Percentiles rank a stretch among this genome's conserved stretches.
phyloP scores from a whole-genome alignment of 1,140 invertebrate genomes.

The Dolichoris vasculosae region DNA sequence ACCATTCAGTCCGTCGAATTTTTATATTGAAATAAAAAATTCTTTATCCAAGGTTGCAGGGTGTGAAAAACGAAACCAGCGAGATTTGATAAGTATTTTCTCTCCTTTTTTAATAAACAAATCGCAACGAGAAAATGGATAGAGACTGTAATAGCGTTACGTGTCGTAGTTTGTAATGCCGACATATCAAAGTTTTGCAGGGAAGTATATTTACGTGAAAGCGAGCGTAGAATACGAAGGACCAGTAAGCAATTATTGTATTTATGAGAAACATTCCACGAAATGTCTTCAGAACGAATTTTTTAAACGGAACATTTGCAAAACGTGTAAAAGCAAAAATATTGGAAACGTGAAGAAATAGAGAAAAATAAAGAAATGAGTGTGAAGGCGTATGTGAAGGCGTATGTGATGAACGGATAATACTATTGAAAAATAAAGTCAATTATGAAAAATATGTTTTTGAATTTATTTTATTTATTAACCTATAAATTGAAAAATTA shows the following conservation, averaged over 20 bases:
- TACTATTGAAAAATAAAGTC: constrained; percentile 43
- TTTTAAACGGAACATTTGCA: not conserved
- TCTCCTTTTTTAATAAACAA: not conserved
- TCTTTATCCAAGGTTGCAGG: not conserved
- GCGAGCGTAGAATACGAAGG: constrained; percentile 2
- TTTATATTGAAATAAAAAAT: not conserved
- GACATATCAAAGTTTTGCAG: not conserved
- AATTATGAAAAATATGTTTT: not conserved
- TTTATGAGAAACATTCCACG: constrained; percentile 22
- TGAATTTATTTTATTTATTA: not conserved
- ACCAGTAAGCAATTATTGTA: constrained; percentile 18
- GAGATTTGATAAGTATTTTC: constrained; percentile 2
- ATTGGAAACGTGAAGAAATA: not conserved
- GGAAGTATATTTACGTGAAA: not conserved
- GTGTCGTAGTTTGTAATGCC: not conserved
- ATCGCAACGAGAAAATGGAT: not conserved
- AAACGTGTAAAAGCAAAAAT: not conserved
- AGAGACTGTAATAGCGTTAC: not conserved
- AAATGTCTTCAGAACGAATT: constrained; percentile 28
- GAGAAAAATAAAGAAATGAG: not conserved
- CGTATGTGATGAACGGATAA: constrained; percentile 32
- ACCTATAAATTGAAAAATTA: not conserved
- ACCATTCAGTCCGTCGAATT: not conserved
- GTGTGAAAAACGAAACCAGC: not conserved
- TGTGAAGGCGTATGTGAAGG: constrained; percentile 8